phyloP scores from a whole-genome alignment of 2,797 vertebrate species.

The Acanthis flammea region DNA sequence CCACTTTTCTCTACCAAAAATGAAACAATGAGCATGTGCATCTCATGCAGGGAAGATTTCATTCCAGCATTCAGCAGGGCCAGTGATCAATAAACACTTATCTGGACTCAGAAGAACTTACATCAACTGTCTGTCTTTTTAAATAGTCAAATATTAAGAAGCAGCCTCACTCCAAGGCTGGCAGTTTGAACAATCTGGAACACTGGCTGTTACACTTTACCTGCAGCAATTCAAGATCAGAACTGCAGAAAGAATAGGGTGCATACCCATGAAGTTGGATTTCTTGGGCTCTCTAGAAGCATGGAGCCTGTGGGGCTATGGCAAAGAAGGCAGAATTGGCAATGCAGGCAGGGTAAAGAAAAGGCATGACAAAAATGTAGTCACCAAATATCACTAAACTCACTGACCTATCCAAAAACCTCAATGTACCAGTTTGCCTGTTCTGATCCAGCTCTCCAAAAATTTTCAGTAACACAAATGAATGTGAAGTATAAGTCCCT shows the following conservation, averaged over 20 bases:
- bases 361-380: not conserved
- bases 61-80: not conserved
- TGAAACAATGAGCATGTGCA: not conserved
- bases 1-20: not conserved
- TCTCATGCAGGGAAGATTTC: not conserved
- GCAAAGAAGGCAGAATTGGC: not conserved
- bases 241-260: not conserved
- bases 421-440: constrained; percentile 24
- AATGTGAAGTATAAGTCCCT: constrained; percentile 53
- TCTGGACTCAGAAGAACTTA: not conserved
- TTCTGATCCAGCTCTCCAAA: constrained; percentile 45
- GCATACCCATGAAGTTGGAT: not conserved
- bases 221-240: not conserved
- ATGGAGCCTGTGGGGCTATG: not conserved
- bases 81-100: constrained; percentile 11
- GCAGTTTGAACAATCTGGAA: not conserved
- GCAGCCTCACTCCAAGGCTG: not conserved
- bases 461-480: constrained; percentile 14
- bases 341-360: not conserved
- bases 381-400: not conserved
- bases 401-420: not conserved
- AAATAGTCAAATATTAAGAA: not conserved
- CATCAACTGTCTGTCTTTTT: not conserved
- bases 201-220: not conserved
- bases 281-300: not conserved